phyloP scores from a whole-genome alignment of 2,888 invertebrate species.

The Scaptomyza parva region DNA sequence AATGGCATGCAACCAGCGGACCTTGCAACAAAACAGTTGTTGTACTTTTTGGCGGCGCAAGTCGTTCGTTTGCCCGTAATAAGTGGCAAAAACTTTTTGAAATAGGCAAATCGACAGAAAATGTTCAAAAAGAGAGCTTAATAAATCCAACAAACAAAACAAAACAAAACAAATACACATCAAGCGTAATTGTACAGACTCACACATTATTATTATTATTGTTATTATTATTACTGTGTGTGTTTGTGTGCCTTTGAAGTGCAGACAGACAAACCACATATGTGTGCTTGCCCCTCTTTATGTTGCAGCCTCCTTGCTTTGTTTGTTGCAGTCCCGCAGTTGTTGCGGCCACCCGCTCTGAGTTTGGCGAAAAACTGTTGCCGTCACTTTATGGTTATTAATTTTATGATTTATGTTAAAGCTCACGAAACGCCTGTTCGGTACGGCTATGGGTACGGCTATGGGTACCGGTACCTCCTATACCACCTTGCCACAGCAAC shows the following conservation, averaged over 20 bases:
- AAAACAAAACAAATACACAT: constrained; percentile 33
- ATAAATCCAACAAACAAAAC: no score
- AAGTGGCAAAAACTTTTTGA: constrained; percentile 24
- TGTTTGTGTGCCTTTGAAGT: constrained; percentile 48
- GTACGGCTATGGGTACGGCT: neutral
- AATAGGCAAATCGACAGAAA: constrained; percentile 55
- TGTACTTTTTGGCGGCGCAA: neutral
- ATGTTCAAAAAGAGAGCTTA: constrained; percentile 36
- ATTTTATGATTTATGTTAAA: constrained; percentile 85
- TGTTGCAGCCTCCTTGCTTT: neutral
- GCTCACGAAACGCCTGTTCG: constrained; percentile 72
- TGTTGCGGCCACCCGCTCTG: constrained; percentile 57
- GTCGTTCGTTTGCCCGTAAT: constrained; percentile 19
- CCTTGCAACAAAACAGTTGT: constrained; percentile 30
- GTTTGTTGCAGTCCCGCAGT: neutral
- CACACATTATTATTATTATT: constrained; percentile 20
- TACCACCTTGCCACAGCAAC: constrained; percentile 36
- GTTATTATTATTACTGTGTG: neutral
- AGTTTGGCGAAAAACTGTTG: constrained; percentile 72
- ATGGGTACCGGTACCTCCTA: neutral
- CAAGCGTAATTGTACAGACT: constrained; percentile 30
- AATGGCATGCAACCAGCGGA: constrained; percentile 40
- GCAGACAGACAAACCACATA: constrained; percentile 21
- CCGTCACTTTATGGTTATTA: constrained; percentile 84
- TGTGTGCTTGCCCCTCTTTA: neutral